Base-by-base conservation (phyloP, 2,888 invertebrate species). In the Meteorus colon region DNA sequence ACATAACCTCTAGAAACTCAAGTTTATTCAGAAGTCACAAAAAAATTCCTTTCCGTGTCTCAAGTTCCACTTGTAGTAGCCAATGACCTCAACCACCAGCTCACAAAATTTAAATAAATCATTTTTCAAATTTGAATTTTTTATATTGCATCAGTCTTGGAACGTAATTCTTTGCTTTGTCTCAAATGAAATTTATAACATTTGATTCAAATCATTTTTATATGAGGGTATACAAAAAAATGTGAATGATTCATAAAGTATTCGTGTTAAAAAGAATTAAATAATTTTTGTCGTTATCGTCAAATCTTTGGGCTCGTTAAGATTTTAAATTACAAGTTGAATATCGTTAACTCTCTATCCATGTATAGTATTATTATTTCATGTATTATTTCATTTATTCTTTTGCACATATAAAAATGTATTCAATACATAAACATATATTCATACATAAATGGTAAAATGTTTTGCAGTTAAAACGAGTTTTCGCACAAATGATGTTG, bases 201-300 rank as follows among this genome's bases (percentile, higher is more conserved):
- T 41, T 41, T 41, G 41, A 41, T 41, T 41, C 41, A 41, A 41
- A 41, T 41, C 41, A 41, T 41, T 41, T 41, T 41, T 41, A 41
- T 12, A 12, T 41, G 0, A 1, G 41, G 12, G 41, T 41, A 1
- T 41, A 41, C 6, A 55, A 5, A 55, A 10, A n/a, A 19, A n/a
- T 24, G 0, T 19, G n/a, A 24, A 55, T 19, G 19, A 55, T 24
- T 19, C 19, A 19, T 55, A 19, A 55, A 55, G n/a, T 55, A n/a
- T 19, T 55, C 55, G 19, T 55, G 55, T 55, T 55, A 55, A 19
- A 24, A 24, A 19, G n/a, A 55, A 55, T 55, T 55, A 55, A 55
- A 55, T 55, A 48, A 48, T 48, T 48, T 48, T 16, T 48, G 19
- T n/a, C n/a, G 6, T 8, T 19, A 55, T 55, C 55, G 10, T 19